Evolutionary conservation across 2,113 vertebrate genomes (phyloP), one percentile per base, ranked within the genome.

Genomic region (Serinus canaria): DNA sequence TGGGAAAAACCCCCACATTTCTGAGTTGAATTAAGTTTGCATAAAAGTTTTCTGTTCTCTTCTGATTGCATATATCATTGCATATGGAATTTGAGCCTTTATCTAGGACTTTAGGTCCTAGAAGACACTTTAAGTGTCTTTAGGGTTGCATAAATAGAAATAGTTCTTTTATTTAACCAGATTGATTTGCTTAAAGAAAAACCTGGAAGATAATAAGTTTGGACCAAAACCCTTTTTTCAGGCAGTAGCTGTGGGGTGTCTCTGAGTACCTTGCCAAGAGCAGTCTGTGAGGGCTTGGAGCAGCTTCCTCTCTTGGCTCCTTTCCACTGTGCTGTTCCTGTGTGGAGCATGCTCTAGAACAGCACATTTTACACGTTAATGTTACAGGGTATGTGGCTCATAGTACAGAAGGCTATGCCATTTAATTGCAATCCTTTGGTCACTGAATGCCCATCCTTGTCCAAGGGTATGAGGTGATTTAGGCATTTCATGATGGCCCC

Each of bases 331-430:
- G 47, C 39, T 53, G 23, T 53, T 77, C 19, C 39, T 43, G 15
- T 10, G 18, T 18, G 63, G 63, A 77, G 43, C 24, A 16, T 3
- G 3, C 58, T 67, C 49, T 46, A 35, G 53, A n/a, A 16, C 12
- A 16, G 3, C 60, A 22, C 43, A 37, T 52, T 46, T 27, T 50
- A 6, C 28, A 13, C 37, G 44, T 24, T 56, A 17, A 12, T 56
- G 31, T 43, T 33, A 7, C 9, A 13, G 30, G 10, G 24, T 56
- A 3, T 8, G 8, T 59, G 23, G 39, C 60, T 41, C 0, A 0
- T 49, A 24, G 33, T 41, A 16, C 28, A 46, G 39, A 41, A 55
- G 11, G 74, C 33, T 3, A 49, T 64, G 20, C 41, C 59, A n/a
- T n/a, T n/a, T n/a, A n/a, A n/a, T 37, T 64, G 25, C 25, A n/a